Evolutionary conservation across 2,888 invertebrate species (phyloP).

Genomic region (Parasteatoda lunata): DNA sequence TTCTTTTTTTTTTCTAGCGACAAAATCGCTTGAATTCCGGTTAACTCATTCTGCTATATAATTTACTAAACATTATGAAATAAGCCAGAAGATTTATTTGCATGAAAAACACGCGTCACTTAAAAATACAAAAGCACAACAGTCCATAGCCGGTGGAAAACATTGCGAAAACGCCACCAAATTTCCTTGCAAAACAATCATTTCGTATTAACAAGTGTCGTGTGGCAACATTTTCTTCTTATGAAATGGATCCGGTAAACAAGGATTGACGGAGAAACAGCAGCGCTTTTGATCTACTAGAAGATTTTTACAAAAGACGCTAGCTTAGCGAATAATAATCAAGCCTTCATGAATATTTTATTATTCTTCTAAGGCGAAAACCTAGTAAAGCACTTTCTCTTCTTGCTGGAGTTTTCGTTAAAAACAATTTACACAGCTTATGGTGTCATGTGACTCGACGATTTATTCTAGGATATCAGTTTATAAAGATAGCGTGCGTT

Average conservation of each 20-base stretch:
- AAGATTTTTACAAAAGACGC: not conserved
- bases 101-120: too few relatives aligned
- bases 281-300: not conserved
- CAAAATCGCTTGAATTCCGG: too few relatives aligned
- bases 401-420: not conserved
- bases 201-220: slow-evolving; percentile 30
- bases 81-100: too few relatives aligned
- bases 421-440: not conserved
- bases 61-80: too few relatives aligned
- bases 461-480: not conserved
- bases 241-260: slow-evolving; percentile 6
- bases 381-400: not conserved
- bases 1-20: too few relatives aligned
- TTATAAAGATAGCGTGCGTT: too few relatives aligned
- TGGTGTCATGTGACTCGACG: not conserved
- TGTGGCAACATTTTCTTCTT: slow-evolving; percentile 36
- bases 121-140: too few relatives aligned
- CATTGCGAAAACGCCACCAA: slow-evolving; percentile 35
- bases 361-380: not conserved
- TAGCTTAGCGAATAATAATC: not conserved
- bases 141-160: not conserved
- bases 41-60: too few relatives aligned
- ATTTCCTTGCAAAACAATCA: slow-evolving; percentile 36
- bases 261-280: slow-evolving; percentile 1
- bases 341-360: not conserved